Base-by-base conservation (phyloP, 2,888 invertebrate species). In the Cenopis cana region DNA sequence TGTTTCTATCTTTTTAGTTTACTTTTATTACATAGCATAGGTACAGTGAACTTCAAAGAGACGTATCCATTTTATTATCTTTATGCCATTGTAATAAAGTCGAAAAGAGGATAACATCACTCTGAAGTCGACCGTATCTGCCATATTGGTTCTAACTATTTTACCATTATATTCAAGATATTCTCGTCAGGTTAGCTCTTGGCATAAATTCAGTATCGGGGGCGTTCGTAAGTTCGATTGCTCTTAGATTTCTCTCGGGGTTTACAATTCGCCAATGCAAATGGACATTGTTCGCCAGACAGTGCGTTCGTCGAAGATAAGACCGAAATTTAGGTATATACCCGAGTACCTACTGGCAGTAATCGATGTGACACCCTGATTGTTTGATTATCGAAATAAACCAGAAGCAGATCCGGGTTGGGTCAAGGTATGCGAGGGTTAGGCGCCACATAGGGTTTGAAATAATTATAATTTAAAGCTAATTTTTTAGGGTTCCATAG, bases 231-330 rank as follows among this genome's bases (percentile, higher is more conserved):
- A 57, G 54, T 60, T 60, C 68, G 60, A 68, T 68, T 56, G 68
- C 68, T 67, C 68, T 68, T 54, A 60, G 60, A 68, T 68, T 68
- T 68, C 68, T 59, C 68, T 12, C 6, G 68, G 52, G 68, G 54
- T 36, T 36, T 41, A 36, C 52, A 33, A 33, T 49, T 60, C 65
- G 17, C 41, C 54, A 33, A 18, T 36, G 11, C 46, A 41, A 68
- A 60, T 54, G 60, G 60, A 50, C 38, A 5, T 20, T 46, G 60
- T 46, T 46, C 46, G 46, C 0, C 18, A 57, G 56, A 18, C n/a
- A 36, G 20, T 41, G 59, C 20, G n/a, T 20, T 38, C 4, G 10
- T 59, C 12, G 1, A 24, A 33, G 20, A 14, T 14, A 54, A 14
- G 24, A 24, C 55, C 2, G 55, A 55, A 17, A 20, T 17, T 3